Conservation (phyloP, 2,797 vertebrate genomes). For the Protosalanx chinensis region DNA sequence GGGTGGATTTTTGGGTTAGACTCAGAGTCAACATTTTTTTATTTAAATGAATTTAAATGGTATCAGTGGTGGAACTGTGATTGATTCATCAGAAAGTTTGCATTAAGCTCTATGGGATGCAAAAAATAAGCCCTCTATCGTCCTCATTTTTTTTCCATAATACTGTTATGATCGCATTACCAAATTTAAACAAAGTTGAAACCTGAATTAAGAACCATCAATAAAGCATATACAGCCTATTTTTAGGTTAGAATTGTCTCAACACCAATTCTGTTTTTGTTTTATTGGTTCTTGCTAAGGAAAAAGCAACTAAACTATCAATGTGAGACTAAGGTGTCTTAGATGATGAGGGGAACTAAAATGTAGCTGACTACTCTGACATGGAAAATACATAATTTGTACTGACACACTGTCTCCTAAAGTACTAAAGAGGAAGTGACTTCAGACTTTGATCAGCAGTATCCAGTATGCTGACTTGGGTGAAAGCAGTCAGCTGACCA, state of each 20-base stretch:
- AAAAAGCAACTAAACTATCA: no score
- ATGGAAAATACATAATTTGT: not conserved
- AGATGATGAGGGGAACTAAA: not conserved
- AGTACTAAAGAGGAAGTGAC: not conserved
- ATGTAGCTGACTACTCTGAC: not conserved
- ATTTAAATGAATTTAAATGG: not conserved
- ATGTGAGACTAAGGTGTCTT: no score
- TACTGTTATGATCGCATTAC: no score
- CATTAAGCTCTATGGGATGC: not conserved
- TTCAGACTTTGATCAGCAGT: not conserved
- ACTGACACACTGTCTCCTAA: not conserved
- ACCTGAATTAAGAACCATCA: no score
- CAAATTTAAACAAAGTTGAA: no score
- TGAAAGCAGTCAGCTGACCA: not conserved
- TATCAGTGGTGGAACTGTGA: not conserved
- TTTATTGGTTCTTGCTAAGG: no score
- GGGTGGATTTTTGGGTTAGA: constrained; percentile 64
- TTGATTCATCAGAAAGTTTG: not conserved
- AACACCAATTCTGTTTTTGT: no score
- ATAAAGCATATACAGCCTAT: no score
- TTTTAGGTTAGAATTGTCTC: no score
- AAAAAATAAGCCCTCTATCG: not conserved
- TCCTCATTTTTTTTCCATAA: no score
- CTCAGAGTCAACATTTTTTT: constrained; percentile 64
- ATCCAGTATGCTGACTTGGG: not conserved